Evolutionary conservation across 2,113 vertebrate species (phyloP).

Genomic region (Hystrix cristata): DNA sequence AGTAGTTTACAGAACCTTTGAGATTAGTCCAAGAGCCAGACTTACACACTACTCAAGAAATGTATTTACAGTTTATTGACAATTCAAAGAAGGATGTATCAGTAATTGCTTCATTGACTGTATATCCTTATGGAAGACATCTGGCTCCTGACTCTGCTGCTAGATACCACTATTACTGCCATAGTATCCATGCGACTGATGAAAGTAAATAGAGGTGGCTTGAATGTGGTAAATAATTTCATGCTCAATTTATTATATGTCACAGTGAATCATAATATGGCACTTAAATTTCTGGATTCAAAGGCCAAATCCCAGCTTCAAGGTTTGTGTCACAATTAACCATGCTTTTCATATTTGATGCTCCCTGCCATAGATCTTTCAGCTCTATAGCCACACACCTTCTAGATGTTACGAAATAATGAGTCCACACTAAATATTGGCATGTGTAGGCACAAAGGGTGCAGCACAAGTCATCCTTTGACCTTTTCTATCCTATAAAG

Average conservation of each 20-base stretch:
- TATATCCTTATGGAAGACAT: not conserved
- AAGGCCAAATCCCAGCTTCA: not conserved
- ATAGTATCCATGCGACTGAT: not conserved
- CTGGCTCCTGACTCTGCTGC: not conserved
- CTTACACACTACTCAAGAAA: not conserved
- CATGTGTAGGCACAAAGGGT: not conserved
- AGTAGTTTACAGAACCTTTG: not conserved
- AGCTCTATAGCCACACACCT: not conserved
- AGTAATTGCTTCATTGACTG: not conserved
- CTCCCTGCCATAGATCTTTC: not conserved
- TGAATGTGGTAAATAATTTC: not conserved
- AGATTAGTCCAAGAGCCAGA: not conserved
- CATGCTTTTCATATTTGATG: not conserved
- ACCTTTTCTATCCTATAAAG: not conserved
- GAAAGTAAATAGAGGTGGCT: not conserved
- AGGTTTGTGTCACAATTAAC: not conserved
- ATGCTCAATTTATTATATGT: not conserved
- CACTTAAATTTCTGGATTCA: not conserved
- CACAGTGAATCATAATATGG: not conserved
- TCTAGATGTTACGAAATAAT: not conserved
- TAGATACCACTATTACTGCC: not conserved
- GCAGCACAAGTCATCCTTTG: not conserved
- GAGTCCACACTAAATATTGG: not conserved
- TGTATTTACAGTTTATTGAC: not conserved
- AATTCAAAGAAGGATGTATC: not conserved